Conservation (phyloP, 2,888 invertebrate species). For the Drosophila cracens region DNA sequence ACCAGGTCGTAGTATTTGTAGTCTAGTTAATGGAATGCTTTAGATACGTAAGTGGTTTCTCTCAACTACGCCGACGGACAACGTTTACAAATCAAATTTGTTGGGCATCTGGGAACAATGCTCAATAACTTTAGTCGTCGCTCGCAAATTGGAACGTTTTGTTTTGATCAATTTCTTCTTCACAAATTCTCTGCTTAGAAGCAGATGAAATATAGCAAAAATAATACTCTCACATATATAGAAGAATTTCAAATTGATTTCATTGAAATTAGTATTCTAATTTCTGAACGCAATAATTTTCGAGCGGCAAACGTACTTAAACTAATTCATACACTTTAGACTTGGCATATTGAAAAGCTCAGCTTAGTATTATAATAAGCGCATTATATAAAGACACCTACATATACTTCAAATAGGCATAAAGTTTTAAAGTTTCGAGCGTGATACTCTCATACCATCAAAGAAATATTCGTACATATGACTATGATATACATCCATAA, state of each 20-base stretch:
- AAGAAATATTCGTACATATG: slow-evolving; percentile 42
- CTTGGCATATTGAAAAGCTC: slow-evolving; percentile 52
- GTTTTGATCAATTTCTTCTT: background rate
- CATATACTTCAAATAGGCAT: slow-evolving; percentile 40
- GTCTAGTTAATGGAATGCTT: slow-evolving; percentile 41
- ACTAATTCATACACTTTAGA: slow-evolving; percentile 41
- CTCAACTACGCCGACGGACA: slow-evolving; percentile 48
- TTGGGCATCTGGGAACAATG: slow-evolving; percentile 44
- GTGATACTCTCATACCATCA: slow-evolving; percentile 59
- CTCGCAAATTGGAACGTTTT: background rate
- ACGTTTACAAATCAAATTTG: slow-evolving; percentile 30
- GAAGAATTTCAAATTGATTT: background rate
- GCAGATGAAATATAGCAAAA: background rate
- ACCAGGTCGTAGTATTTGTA: slow-evolving; percentile 26
- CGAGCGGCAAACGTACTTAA: slow-evolving; percentile 4
- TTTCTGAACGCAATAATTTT: slow-evolving; percentile 1
- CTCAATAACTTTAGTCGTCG: slow-evolving; percentile 31
- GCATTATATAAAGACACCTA: slow-evolving; percentile 39
- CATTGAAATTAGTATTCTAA: background rate
- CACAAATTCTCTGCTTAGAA: background rate
- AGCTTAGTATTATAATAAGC: slow-evolving; percentile 45
- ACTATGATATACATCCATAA: slow-evolving; percentile 51
- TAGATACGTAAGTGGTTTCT: slow-evolving; percentile 76
- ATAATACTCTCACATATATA: background rate
- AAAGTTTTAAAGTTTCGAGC: slow-evolving; percentile 60